Conservation (phyloP, 2,888 invertebrate genomes). For the Macroteleia sp. region DNA sequence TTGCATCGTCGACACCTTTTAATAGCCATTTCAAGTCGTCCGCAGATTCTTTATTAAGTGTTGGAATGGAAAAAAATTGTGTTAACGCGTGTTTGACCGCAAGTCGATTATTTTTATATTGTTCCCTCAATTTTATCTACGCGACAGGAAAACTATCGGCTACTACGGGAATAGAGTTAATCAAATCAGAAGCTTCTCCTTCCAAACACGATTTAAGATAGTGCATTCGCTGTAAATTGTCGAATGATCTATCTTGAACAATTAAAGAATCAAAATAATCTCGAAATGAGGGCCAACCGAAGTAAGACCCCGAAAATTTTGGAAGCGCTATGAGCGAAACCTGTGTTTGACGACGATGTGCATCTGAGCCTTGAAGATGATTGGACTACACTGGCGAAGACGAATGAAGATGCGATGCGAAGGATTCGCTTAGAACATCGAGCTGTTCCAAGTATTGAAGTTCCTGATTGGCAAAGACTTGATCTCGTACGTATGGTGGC, state of each 20-base stretch:
- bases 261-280: neutral
- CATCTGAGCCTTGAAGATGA: no score
- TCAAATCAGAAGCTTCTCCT: neutral
- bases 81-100: neutral
- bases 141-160: neutral
- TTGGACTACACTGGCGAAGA: neutral
- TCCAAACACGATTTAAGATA: neutral
- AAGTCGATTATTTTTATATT: neutral
- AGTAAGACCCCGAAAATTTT: neutral
- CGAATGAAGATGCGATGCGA: neutral
- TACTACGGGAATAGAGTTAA: neutral
- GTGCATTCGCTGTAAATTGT: neutral
- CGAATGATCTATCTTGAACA: neutral
- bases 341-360: neutral
- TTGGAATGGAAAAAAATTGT: neutral
- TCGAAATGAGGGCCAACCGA: neutral
- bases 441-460: neutral
- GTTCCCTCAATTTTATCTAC: neutral
- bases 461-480: neutral
- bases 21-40: no score
- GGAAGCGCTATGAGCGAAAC: slow-evolving; percentile 2
- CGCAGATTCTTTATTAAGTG: no score
- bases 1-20: no score
- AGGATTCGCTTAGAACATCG: neutral
- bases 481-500: neutral